Evolutionary conservation across 2,797 vertebrate genomes (phyloP).

Genomic region (Pygocentrus nattereri): DNA sequence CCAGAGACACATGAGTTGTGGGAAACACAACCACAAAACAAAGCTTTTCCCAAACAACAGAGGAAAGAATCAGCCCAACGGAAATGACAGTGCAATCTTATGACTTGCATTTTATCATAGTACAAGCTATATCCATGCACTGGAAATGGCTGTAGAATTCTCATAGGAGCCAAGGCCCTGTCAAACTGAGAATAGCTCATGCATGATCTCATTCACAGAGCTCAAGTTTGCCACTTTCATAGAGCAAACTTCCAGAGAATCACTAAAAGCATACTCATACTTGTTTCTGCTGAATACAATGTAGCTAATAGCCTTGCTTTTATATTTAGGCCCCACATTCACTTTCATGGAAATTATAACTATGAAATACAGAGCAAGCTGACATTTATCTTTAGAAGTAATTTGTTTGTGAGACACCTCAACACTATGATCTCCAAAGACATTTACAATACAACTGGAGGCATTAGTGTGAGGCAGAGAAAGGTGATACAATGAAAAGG

Average conservation of each 20-base stretch:
- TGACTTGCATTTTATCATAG: conserved; percentile 13
- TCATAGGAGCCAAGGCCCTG: conserved; percentile 1
- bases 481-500: conserved; percentile 2
- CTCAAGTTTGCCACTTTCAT: no score
- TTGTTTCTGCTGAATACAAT: not conserved
- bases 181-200: not conserved
- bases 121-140: not conserved
- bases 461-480: not conserved
- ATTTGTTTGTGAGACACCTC: conserved; percentile 17
- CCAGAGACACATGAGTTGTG: conserved; percentile 2
- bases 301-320: conserved; percentile 39
- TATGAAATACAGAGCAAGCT: conserved; percentile 8
- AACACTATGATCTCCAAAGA: conserved; percentile 19
- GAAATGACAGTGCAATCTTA: conserved; percentile 37
- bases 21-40: conserved; percentile 18
- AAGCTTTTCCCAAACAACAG: conserved; percentile 5
- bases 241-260: conserved; percentile 6
- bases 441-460: not conserved
- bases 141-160: not conserved
- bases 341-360: conserved; percentile 47
- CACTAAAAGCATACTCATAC: conserved; percentile 33
- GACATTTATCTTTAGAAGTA: conserved; percentile 37
- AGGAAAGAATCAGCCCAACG: not conserved
- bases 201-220: no score
- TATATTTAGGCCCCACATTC: conserved; percentile 13